Evolutionary conservation across 1,140 invertebrate genomes (phyloP).

Genomic region (Eurosta solidaginis): DNA sequence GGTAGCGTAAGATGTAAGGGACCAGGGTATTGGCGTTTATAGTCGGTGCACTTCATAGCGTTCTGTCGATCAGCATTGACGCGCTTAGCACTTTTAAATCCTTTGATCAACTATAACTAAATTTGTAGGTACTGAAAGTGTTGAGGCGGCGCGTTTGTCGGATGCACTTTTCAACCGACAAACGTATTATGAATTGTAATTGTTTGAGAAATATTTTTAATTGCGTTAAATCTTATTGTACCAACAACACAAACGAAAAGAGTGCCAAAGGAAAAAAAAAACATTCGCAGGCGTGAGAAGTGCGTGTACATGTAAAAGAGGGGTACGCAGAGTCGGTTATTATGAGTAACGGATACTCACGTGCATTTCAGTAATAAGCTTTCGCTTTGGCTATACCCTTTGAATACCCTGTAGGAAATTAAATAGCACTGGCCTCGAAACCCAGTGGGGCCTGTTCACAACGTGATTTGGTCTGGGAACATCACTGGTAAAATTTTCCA

Average conservation of each 20-base stretch:
- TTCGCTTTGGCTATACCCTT: no score
- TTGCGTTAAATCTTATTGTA: background rate
- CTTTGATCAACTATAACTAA: background rate
- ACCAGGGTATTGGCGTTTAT: background rate
- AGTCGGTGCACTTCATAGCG: constrained; percentile 9
- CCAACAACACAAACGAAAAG: background rate
- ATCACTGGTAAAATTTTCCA: no score
- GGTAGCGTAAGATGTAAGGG: background rate
- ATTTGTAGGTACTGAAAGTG: background rate
- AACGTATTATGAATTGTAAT: constrained; percentile 29
- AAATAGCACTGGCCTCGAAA: background rate
- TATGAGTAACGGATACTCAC: no score
- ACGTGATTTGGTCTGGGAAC: no score
- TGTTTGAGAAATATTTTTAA: constrained; percentile 25
- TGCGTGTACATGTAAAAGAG: background rate
- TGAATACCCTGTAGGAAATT: background rate
- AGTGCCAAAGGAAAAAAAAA: constrained; percentile 5
- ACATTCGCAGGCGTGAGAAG: constrained; percentile 6
- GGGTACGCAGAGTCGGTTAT: no score
- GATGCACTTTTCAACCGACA: constrained; percentile 9
- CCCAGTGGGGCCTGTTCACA: no score
- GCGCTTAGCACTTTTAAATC: background rate
- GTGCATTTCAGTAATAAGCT: no score
- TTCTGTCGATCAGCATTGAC: background rate
- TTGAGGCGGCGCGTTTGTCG: background rate